Conservation (phyloP, 2,113 vertebrate genomes). For the Larimichthys crocea region DNA sequence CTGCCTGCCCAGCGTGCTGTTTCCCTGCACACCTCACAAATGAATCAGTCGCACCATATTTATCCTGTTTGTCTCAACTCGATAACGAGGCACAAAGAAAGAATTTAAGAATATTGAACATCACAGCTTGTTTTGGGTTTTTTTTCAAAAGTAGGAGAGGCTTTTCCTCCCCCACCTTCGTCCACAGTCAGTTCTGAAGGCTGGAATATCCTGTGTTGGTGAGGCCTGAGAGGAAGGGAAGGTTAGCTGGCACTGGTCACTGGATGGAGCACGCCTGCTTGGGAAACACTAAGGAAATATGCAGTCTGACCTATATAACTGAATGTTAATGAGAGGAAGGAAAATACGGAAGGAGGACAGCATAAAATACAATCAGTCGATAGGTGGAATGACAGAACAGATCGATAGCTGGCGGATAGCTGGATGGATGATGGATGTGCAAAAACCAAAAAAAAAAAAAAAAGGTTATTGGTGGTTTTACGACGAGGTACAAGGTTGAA, state of each 20-base stretch:
- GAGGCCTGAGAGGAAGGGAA: conserved; percentile 41
- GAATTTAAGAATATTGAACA: neutral
- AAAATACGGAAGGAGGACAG: neutral
- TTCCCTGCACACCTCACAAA: neutral
- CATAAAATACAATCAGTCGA: neutral
- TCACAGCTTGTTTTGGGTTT: neutral
- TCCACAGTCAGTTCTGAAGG: neutral
- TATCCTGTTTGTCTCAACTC: neutral
- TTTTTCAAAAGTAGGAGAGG: conserved; percentile 8
- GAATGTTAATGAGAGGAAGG: conserved; percentile 33
- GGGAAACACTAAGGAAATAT: conserved; percentile 45
- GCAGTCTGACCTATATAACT: conserved; percentile 31
- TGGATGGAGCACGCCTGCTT: conserved; percentile 31
- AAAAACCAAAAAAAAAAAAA: neutral
- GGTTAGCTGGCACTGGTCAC: conserved; percentile 4
- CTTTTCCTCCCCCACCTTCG: neutral
- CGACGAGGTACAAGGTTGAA: neutral
- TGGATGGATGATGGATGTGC: neutral
- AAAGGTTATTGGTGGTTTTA: neutral
- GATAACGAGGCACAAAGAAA: neutral
- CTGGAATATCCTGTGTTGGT: conserved; percentile 44
- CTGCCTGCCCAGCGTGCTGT: neutral
- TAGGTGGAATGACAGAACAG: neutral
- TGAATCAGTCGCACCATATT: neutral
- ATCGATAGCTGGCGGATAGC: neutral